These are phyloP conservation scores for Drosophila aldrichi DNA, from an alignment of 2,888 invertebrate genomes.

Conservation along the genomic window DNA sequence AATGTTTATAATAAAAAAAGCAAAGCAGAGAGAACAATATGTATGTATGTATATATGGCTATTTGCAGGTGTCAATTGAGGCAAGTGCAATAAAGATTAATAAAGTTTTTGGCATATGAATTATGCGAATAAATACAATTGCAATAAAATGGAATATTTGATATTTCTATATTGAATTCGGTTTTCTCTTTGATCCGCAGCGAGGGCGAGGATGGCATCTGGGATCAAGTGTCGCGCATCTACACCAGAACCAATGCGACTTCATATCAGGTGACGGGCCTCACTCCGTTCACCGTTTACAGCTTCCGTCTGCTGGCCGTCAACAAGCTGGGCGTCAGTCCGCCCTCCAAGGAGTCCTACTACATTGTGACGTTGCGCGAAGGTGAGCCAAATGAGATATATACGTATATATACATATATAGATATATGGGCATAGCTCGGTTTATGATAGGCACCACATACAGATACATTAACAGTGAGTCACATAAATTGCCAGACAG, in stretches of 20 bases:
- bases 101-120: constrained; percentile 10
- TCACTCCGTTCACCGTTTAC: constrained; percentile 91
- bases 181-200: constrained; percentile 83
- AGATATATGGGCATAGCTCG: not conserved
- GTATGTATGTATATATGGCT: not conserved
- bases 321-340: constrained; percentile 90
- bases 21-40: not conserved
- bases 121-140: constrained; percentile 10
- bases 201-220: constrained; percentile 89
- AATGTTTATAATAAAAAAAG: constrained; percentile 10
- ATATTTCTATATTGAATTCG: constrained; percentile 1
- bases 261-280: constrained; percentile 88
- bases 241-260: constrained; percentile 88
- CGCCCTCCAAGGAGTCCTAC: constrained; percentile 89
- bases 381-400: constrained; percentile 86
- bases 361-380: constrained; percentile 91
- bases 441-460: constrained; percentile 48
- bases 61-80: constrained; percentile 48
- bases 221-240: constrained; percentile 88
- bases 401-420: too few relatives aligned
- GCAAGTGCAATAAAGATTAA: constrained; percentile 25
- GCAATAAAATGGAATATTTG: constrained; percentile 6
- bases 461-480: constrained; percentile 22
- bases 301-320: constrained; percentile 90
- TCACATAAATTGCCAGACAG: constrained; percentile 54